These are phyloP conservation scores for Ambastaia sidthimunki DNA, from an alignment of 2,797 vertebrate genomes.

Conservation along the genomic window DNA sequence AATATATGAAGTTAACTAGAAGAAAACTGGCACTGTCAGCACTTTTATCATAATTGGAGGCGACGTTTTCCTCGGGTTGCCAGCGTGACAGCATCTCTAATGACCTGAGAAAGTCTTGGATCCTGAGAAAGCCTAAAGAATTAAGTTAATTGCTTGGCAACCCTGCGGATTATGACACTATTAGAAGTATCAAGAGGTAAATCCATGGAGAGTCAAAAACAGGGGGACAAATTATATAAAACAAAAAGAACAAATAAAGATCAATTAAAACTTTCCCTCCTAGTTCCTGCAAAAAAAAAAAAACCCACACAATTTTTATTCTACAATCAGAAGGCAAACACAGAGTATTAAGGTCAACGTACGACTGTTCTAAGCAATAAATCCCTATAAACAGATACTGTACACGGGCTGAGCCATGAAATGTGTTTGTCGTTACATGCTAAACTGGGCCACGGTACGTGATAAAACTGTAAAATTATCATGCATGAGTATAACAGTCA, in stretches of 20 bases:
- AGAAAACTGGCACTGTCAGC: background rate
- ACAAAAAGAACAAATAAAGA: background rate
- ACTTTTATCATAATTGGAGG: background rate
- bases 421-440: slow-evolving; percentile 4
- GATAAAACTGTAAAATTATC: background rate
- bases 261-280: too few species aligned
- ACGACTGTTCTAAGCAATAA: slow-evolving; percentile 10
- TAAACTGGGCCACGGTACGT: background rate
- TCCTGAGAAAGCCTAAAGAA: background rate
- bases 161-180: slow-evolving; percentile 34
- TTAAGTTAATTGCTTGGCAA: slow-evolving; percentile 37
- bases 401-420: background rate
- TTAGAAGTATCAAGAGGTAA: slow-evolving; percentile 26
- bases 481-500: slow-evolving; percentile 1
- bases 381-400: slow-evolving; percentile 21
- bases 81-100: background rate
- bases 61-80: background rate
- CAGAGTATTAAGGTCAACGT: slow-evolving; percentile 21
- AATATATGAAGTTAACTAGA: background rate
- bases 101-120: slow-evolving; percentile 33
- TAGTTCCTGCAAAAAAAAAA: too few species aligned
- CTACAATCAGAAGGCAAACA: slow-evolving; percentile 14
- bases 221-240: slow-evolving; percentile 21
- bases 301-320: too few species aligned
- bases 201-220: slow-evolving; percentile 1